Evolutionary conservation across 2,888 invertebrate genomes (phyloP), one percentile per base, ranked within the genome.

Genomic region (Pseudeuparius sepicola): DNA sequence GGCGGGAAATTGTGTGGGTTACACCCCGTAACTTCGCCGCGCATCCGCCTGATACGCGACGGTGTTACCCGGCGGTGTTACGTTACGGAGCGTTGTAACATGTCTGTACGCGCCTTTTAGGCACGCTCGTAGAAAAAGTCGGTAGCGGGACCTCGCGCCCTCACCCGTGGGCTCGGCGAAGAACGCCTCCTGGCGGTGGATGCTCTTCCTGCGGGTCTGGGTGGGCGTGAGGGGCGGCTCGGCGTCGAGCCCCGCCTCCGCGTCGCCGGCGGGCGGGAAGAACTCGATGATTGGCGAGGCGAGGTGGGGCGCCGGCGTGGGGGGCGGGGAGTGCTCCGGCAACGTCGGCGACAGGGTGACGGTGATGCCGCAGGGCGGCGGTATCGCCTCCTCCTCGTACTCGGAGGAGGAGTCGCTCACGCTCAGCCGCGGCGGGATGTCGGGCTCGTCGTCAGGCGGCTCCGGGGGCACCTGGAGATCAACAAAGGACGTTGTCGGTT

Each of bases 111-210:
- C n/a, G n/a, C n/a, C n/a, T n/a, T n/a, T n/a, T n/a, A n/a, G n/a
- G n/a, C n/a, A n/a, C n/a, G n/a, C n/a, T n/a, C n/a, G n/a, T n/a
- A n/a, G n/a, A n/a, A n/a, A n/a, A n/a, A n/a, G n/a, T n/a, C n/a
- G 20, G 7, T n/a, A 20, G 6, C n/a, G 20, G 20, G n/a, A 20
- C 20, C 20, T 7, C 6, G n/a, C 6, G n/a, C n/a, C n/a, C 20
- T 37, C 39, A 4, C 48, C 50, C 0, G 76, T 77, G 4, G 80
- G 78, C 54, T 79, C 80, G 18, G 79, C 78, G 49, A 84, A 80
- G 51, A 86, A 77, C 1, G 86, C 86, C 61, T 85, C 84, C 57
- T 87, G 87, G 11, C 87, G 71, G 36, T 81, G 79, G 51, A 84
- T 80, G 4, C 84, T 83, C 39, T 80, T 74, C 44, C 83, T 68